Evolutionary conservation across 2,113 vertebrate species (phyloP), one percentile per base, ranked within the genome.

Genomic region (Hymenochirus boettgeri): DNA sequence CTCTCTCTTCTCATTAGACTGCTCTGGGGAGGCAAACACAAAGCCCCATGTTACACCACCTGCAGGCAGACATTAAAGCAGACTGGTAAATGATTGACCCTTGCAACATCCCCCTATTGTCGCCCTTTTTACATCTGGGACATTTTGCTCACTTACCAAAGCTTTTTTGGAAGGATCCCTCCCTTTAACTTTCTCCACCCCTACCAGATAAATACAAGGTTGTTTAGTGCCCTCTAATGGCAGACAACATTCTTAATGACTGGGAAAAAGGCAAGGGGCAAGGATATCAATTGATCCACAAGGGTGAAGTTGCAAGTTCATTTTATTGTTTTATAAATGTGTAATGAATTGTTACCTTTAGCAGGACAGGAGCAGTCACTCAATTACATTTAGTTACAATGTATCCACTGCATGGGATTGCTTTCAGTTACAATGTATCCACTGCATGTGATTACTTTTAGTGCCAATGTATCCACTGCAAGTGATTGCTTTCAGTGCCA

Each of bases 21-120:
- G 88, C 90, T 86, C 88, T 55, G 79, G 88, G 88, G 88, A n/a
- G 85, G 80, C 83, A 83, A 85, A 82, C 80, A 86, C 77, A 86
- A 83, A 85, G 80, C 10, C 82, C 79, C 82, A n/a, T 73, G 71
- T 79, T 80, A 82, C 87, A 81, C 80, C 78, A 85, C 84, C 61
- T 85, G 79, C 78, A 77, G 70, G 80, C 76, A 78, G 77, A 76
- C 72, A 74, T 76, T 80, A 78, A 78, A 72, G 75, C 82, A 77
- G 79, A 72, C 78, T 84, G 81, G 77, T 77, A 79, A 76, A 80
- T 74, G 25, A 70, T 58, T 75, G 77, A 80, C 74, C 83, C 74
- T n/a, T 73, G 58, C 67, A 69, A 72, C 76, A 19, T 60, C 60
- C 54, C 61, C 58, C 62, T 61, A 59, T 66, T 71, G 73, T 74